Evolutionary conservation across 2,797 vertebrate species (phyloP), one percentile per base, ranked within the genome.

Genomic region (Oreonectes daqikongensis): DNA sequence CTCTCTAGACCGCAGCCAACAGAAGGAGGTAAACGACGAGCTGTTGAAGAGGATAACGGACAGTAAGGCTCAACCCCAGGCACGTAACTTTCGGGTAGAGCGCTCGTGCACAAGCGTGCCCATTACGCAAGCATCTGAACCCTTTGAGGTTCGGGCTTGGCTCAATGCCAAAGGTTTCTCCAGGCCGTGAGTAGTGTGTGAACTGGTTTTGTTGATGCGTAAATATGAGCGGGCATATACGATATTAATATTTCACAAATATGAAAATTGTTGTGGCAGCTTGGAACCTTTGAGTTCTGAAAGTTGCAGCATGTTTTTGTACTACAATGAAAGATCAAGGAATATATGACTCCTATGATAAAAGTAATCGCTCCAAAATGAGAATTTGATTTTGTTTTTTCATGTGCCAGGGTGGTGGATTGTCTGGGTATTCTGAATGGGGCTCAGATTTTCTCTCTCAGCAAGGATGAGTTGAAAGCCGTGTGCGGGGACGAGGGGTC

Each of bases 401-500:
- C 1, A 11, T 79, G 82, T 48, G 70, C 32, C 81, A 95, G 94
- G 83, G 91, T 90, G 2, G 89, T 94, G 85, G 90, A 90, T 28
- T 89, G 92, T 79, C 86, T 95, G 72, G 93, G 94, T 48, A 91
- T 94, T 79, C 89, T 95, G 69, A 94, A 92, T 0, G 93, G 94
- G 26, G 90, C 91, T 17, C 94, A 95, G 84, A 91, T 95, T 77
- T 95, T 95, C 89, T 95, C 94, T n/a, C 92, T 95, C 46, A 95
- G 92, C 85, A 94, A 94, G 78, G 94, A 94, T 2, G 94, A 95
- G 81, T 83, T 95, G 81, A 93, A 88, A 86, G 92, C 91, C 48
- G 94, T 95, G 78, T 95, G 94, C 14, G 93, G 93, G 1, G 92
- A 94, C 28, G 94, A 95, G 59, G 94, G 94, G 10, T 87, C 84